phyloP scores from a whole-genome alignment of 2,888 invertebrate genomes.

The Phytoseiulus persimilis region DNA sequence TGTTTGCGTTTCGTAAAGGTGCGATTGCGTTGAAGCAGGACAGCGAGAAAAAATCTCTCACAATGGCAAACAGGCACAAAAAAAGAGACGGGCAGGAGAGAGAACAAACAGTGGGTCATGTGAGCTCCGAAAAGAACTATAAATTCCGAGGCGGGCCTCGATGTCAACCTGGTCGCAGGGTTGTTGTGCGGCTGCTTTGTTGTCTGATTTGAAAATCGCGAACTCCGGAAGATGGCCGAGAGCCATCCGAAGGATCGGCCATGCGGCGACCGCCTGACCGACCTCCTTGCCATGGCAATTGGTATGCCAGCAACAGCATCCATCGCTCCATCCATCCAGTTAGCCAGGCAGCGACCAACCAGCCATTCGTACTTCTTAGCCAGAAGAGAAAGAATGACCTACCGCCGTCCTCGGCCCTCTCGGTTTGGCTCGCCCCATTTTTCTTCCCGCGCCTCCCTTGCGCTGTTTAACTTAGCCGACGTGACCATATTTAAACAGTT shows the following conservation, averaged over 20 bases:
- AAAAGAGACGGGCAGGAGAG: background rate
- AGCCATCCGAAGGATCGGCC: background rate
- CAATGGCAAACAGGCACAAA: background rate
- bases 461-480: slow-evolving; percentile 38
- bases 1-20: background rate
- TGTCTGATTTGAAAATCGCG: background rate
- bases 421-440: background rate
- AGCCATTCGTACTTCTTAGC: background rate
- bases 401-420: background rate
- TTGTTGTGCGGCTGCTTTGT: background rate
- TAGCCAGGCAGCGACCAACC: background rate
- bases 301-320: slow-evolving; percentile 5
- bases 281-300: background rate
- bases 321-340: background rate
- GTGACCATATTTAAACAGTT: slow-evolving; percentile 38
- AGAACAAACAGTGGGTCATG: background rate
- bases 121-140: background rate
- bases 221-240: background rate
- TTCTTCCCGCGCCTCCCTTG: background rate
- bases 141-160: background rate
- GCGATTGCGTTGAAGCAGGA: background rate
- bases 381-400: background rate
- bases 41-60: background rate
- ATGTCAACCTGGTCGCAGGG: background rate
- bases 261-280: background rate